Evolutionary conservation across 2,113 vertebrate genomes (phyloP).

Genomic region (Pionites leucogaster): DNA sequence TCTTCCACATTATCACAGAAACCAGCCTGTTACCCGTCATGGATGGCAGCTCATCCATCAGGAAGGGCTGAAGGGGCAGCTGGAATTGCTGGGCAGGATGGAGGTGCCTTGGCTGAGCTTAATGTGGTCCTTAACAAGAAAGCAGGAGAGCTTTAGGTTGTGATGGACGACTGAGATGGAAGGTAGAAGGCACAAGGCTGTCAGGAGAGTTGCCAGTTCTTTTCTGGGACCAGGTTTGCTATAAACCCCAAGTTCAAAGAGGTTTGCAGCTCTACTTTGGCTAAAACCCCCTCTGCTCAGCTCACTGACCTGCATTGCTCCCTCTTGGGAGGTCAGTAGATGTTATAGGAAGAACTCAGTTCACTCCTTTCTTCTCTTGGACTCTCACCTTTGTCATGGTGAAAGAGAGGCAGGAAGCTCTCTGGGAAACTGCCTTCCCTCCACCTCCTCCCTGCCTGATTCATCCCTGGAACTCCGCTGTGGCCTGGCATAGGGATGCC

Average conservation of each 20-base stretch:
- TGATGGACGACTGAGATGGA: not conserved
- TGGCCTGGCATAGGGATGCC: not conserved
- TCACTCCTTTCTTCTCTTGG: not conserved
- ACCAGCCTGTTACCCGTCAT: accelerated
- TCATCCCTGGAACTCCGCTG: not conserved
- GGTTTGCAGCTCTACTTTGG: not conserved
- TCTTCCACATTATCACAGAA: not conserved
- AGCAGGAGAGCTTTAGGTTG: not conserved
- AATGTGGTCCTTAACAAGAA: not conserved
- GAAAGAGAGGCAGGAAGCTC: not conserved
- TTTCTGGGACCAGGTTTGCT: not conserved
- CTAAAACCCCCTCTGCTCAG: not conserved
- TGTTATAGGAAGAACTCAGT: not conserved
- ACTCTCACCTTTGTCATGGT: not conserved
- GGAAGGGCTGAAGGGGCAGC: not conserved
- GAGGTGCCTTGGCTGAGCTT: not conserved
- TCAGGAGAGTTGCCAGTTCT: not conserved
- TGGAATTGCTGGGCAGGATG: not conserved
- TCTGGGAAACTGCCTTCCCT: not conserved
- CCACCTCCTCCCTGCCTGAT: not conserved
- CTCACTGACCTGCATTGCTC: accelerated
- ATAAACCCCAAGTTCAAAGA: not conserved
- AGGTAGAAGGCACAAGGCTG: not conserved
- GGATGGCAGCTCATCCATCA: not conserved
- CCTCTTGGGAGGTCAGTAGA: not conserved